A percentile compares a stretch with the other conserved stretches of the same genome.
Conservation (phyloP, 2,113 vertebrate species). For the Nymphicus hollandicus region DNA sequence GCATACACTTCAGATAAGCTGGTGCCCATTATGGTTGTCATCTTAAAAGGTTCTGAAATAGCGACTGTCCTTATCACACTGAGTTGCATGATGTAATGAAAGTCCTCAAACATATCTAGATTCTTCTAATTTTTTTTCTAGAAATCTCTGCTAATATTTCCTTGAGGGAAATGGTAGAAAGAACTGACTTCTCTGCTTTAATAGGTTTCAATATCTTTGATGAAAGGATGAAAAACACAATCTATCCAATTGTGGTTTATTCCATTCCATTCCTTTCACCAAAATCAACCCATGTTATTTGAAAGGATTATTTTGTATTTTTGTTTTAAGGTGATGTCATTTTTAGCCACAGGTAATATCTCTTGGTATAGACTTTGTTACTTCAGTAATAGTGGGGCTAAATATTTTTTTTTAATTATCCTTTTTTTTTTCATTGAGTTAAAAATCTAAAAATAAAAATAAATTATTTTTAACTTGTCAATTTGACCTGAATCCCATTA, state of each 20-base stretch:
- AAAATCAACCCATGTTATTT: background rate
- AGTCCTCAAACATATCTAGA: fast-evolving
- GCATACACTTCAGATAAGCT: background rate
- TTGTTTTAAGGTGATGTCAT: background rate
- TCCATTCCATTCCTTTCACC: background rate
- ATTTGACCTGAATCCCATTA: background rate
- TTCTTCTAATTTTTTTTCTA: background rate
- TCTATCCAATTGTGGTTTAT: background rate
- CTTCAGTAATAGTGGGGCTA: background rate
- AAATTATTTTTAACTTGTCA: background rate
- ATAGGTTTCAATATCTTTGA: background rate
- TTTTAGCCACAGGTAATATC: background rate
- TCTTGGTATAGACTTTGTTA: background rate
- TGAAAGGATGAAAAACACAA: background rate
- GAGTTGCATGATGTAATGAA: background rate
- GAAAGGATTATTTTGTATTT: background rate
- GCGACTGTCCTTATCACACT: background rate
- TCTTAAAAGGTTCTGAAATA: background rate
- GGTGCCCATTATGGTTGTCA: background rate
- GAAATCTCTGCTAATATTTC: background rate
- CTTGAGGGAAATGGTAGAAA: background rate
- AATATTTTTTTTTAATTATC: background rate
- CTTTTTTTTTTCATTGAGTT: background rate
- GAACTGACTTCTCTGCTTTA: background rate
- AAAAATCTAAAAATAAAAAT: background rate